Base-by-base conservation (phyloP, 1,140 invertebrate species). In the Cotesia vestalis region DNA sequence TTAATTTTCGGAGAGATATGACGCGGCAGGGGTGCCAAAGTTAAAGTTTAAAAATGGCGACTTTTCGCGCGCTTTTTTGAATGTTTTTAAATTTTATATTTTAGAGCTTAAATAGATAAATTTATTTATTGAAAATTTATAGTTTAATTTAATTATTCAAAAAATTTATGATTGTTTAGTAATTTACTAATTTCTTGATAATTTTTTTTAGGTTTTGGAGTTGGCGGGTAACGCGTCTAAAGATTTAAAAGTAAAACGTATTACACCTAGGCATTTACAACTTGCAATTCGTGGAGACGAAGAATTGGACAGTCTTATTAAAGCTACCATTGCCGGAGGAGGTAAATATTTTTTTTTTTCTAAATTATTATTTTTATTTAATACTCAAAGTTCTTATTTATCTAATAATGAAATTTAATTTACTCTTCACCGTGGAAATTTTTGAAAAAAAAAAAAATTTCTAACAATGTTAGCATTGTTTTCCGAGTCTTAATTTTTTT, bases 221-320 rank as follows among this genome's bases (percentile, higher is more conserved):
- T 96, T 98, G 89, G 96, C 96, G 86, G 98, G 98, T 62, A 99
- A 99, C 86, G 98, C 98, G 61, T 98, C 96, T 76, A 99, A 99
- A 86, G 98, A 99, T 93, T 91, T 99, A 79, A 99, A 99, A 90
- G 98, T 99, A 73, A 99, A 99, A 89, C 94, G 98, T 92, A 99
- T 99, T 79, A 99, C 98, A 53, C 98, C 98, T 51, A 93, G 98
- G 85, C 98, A 99, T 90, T 93, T 99, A 83, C 98, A 99, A 87
- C 89, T 99, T 68, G 98, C 98, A 76, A 99, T 99, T 86, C 91
- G 98, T 88, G 98, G 98, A 87, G 98, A 99, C 81, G 98, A 99
- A 90, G 98, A 99, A 89, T 90, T 99, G 86, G 98, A 99, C 90
- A 98, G 96, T 84, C 90, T 99, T 70, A 99, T 99, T 84, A 99